Conservation (phyloP, 2,888 invertebrate species). For the Molanna angustata region DNA sequence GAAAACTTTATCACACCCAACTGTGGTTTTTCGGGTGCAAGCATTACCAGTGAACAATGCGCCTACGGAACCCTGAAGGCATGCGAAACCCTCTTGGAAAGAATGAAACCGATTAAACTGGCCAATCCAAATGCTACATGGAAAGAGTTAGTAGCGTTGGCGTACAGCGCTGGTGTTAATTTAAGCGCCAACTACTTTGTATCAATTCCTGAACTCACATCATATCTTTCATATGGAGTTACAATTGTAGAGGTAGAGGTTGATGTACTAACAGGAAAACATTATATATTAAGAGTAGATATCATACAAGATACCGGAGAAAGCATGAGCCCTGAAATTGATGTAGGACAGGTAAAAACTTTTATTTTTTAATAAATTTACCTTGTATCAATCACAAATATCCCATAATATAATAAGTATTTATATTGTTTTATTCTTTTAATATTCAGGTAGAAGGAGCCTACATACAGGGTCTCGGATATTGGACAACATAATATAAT, state of each 20-base stretch:
- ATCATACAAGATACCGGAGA: slow-evolving; percentile 65
- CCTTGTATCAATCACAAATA: neutral
- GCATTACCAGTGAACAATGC: slow-evolving; percentile 68
- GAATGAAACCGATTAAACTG: slow-evolving; percentile 46
- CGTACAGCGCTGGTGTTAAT: slow-evolving; percentile 52
- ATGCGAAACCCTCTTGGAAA: slow-evolving; percentile 48
- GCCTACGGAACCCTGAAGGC: slow-evolving; percentile 56
- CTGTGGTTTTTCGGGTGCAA: slow-evolving; percentile 65
- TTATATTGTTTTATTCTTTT: neutral
- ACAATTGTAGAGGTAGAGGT: slow-evolving; percentile 64
- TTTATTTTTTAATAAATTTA: neutral
- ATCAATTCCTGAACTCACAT: slow-evolving; percentile 45
- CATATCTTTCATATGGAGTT: slow-evolving; percentile 60
- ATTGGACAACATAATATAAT: too few species aligned
- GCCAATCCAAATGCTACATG: slow-evolving; percentile 49
- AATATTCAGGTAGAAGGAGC: slow-evolving; percentile 40
- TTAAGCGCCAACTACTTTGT: slow-evolving; percentile 55
- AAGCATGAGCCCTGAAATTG: slow-evolving; percentile 64
- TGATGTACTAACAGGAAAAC: slow-evolving; percentile 68
- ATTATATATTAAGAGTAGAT: slow-evolving; percentile 58
- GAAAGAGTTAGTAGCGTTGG: slow-evolving; percentile 52
- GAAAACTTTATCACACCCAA: slow-evolving; percentile 66
- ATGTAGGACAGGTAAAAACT: slow-evolving; percentile 59
- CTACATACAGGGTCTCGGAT: slow-evolving; percentile 67
- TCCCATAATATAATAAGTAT: neutral